phyloP scores from a whole-genome alignment of 2,888 invertebrate genomes.

The Lapara coniferarum region DNA sequence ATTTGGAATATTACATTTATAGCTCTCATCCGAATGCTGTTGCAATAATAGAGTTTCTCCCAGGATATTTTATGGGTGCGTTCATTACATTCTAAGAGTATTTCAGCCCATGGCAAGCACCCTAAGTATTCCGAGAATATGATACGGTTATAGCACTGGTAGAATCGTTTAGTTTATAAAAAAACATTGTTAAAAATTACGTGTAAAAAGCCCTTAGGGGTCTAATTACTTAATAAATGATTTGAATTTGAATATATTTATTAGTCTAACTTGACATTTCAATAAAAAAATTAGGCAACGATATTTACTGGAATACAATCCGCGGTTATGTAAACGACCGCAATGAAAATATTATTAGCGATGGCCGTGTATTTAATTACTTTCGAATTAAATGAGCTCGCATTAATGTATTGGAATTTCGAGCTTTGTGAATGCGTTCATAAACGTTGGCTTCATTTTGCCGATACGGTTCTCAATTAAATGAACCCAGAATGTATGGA shows the following conservation, averaged over 20 bases:
- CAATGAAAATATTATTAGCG: constrained; percentile 20
- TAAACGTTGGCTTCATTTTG: constrained; percentile 1
- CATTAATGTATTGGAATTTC: background rate
- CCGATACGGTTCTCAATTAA: background rate
- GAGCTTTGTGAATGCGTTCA: background rate
- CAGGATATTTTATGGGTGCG: too few species aligned
- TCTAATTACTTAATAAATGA: too few species aligned
- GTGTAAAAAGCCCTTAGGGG: too few species aligned
- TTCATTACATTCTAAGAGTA: too few species aligned
- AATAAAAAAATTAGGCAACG: background rate
- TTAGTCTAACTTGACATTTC: background rate
- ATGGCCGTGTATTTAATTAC: constrained; percentile 7
- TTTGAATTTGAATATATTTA: too few species aligned
- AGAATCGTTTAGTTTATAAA: too few species aligned
- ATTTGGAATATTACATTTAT: background rate
- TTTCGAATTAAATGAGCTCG: constrained; percentile 4
- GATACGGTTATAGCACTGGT: too few species aligned
- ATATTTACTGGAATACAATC: background rate
- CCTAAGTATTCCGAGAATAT: too few species aligned
- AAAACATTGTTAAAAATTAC: too few species aligned
- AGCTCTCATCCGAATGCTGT: too few species aligned
- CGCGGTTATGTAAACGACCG: constrained; percentile 1
- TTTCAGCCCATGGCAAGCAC: too few species aligned
- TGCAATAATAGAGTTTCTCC: too few species aligned
- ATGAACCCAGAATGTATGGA: background rate